Base-by-base conservation (phyloP, 2,797 vertebrate species). In the Tamandua tetradactyla region DNA sequence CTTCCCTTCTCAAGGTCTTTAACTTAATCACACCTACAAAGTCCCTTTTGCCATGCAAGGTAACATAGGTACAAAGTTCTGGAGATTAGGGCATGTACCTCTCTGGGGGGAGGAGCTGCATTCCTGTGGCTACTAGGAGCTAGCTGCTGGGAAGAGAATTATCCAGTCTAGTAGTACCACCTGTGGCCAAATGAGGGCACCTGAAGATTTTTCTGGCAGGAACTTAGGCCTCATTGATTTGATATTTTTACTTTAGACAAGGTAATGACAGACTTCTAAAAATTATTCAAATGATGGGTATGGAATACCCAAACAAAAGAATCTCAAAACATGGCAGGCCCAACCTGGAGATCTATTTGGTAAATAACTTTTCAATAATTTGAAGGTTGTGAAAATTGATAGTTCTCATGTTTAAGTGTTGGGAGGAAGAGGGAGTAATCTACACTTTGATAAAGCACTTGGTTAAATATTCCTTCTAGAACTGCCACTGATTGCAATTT, bases 71-170 rank as follows among this genome's bases (percentile, higher is more conserved):
- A 66, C 27, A 84, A 20, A 61, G 81, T 79, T 42, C 78, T 6
- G 32, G 9, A 49, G 55, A 87, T 87, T 78, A 62, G 52, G 13
- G 30, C 40, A 52, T 64, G 47, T 37, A 35, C 3, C 74, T 71
- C 37, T 89, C 75, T 74, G 18, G 20, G n/a, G 40, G 9, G 7
- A 47, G 47, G 47, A 13, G 47, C 13, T 9, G 44, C 35, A 81
- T 90, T 85, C 62, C 62, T 84, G 30, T 89, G 4, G 52, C 37
- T 86, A 84, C 3, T 11, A 47, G 23, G 84, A 11, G n/a, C n/a
- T 94, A 71, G 20, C 25, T 86, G 59, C 55, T 78, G 87, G 49
- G 68, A 49, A 80, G 52, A 94, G 79, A 93, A 75, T 89, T 18
- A 87, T 72, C 8, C 20, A 71, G 35, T 64, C 13, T 74, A 62